phyloP scores from a whole-genome alignment of 2,888 invertebrate species.

The Calameuta pallipes region DNA sequence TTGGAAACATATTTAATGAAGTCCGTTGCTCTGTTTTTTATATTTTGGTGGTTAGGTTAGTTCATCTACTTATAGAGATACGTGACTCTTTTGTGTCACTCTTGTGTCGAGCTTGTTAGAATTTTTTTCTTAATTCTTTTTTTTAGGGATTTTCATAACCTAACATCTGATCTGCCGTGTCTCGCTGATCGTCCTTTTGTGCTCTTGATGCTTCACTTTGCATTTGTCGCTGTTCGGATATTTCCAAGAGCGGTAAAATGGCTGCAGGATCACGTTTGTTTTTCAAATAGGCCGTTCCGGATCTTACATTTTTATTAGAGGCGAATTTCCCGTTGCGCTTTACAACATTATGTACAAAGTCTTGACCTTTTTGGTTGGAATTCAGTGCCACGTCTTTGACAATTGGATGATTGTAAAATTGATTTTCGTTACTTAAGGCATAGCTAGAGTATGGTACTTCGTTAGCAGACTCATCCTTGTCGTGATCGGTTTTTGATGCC shows the following conservation, averaged over 20 bases:
- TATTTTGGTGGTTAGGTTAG: not conserved
- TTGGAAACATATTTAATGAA: not conserved
- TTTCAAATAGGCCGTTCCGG: not conserved
- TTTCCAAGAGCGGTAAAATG: constrained; percentile 4
- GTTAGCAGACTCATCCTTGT: not conserved
- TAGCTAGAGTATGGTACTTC: not conserved
- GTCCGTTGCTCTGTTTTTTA: not conserved
- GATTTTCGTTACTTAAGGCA: not conserved
- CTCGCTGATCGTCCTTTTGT: constrained; percentile 13
- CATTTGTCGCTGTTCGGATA: constrained; percentile 8
- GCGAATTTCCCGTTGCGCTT: not conserved
- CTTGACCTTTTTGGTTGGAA: not conserved
- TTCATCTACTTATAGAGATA: no score
- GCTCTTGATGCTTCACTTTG: constrained; percentile 13
- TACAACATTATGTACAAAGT: not conserved
- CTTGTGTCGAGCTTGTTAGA: not conserved
- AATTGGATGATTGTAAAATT: not conserved
- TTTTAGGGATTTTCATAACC: not conserved
- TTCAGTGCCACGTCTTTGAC: no score
- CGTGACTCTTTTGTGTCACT: not conserved
- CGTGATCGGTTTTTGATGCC: not conserved
- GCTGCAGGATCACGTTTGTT: not conserved
- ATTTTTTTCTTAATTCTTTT: not conserved
- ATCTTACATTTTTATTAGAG: not conserved
- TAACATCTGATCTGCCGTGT: constrained; percentile 16